Percentiles rank a stretch among this genome's conserved stretches.
Conservation (phyloP, 1,140 invertebrate genomes). For the Solenopsis fugax region DNA sequence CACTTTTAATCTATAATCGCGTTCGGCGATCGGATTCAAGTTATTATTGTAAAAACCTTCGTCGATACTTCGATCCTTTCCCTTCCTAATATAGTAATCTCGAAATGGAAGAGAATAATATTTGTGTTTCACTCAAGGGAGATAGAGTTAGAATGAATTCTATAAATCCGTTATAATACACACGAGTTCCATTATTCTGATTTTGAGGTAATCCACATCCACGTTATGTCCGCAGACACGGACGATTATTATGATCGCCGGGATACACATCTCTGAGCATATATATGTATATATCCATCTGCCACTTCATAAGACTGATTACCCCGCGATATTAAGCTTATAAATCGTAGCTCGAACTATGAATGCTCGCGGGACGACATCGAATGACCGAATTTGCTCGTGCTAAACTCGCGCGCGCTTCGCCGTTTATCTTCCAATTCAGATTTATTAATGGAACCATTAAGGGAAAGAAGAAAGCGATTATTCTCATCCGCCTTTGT, state of each 20-base stretch:
- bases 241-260: conserved; percentile 43
- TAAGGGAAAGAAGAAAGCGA: conserved; percentile 27
- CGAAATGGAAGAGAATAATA: neutral
- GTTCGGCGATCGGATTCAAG: neutral
- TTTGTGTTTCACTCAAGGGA: neutral
- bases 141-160: conserved; percentile 21
- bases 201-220: conserved; percentile 50
- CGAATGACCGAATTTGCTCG: conserved; percentile 37
- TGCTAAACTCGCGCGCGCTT: neutral
- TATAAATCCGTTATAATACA: conserved; percentile 23
- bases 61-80: neutral
- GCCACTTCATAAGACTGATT: conserved; percentile 58
- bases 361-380: conserved; percentile 31
- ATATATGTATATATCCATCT: neutral
- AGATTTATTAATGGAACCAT: conserved; percentile 50
- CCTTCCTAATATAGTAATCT: neutral
- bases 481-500: conserved; percentile 5
- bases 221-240: neutral
- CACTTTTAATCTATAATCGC: neutral
- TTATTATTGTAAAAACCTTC: neutral
- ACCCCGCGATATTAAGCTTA: conserved; percentile 57
- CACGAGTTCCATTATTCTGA: conserved; percentile 29
- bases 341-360: conserved; percentile 59
- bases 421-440: conserved; percentile 42
- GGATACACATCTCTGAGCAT: neutral